These are phyloP conservation scores for Buteo buteo DNA, from an alignment of 2,113 vertebrate genomes.

Conservation along the genomic window DNA sequence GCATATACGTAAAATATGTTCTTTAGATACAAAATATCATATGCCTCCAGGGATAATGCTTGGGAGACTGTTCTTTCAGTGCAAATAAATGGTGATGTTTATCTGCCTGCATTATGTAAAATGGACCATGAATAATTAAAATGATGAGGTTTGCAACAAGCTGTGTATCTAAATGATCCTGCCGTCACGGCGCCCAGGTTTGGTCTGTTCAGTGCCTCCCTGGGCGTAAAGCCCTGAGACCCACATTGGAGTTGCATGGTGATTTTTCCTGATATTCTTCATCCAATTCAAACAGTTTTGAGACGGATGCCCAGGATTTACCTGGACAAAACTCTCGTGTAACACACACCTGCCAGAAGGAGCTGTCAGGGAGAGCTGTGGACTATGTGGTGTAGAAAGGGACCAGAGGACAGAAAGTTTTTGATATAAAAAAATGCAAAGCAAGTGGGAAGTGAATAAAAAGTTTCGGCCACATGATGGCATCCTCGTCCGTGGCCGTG, in stretches of 20 bases:
- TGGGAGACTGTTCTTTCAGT: not conserved
- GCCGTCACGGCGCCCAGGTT: not conserved
- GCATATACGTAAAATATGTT: not conserved
- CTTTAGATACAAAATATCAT: not conserved
- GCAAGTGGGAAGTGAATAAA: not conserved
- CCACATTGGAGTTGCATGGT: accelerated
- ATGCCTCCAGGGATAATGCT: not conserved
- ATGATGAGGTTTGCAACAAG: not conserved
- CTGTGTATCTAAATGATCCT: not conserved
- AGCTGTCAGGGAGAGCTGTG: not conserved
- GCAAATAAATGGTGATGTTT: not conserved
- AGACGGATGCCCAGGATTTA: not conserved
- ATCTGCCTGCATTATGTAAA: not conserved
- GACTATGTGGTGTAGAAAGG: not conserved
- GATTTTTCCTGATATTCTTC: not conserved
- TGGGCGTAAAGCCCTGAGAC: not conserved
- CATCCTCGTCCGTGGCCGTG: not conserved
- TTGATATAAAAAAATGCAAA: not conserved
- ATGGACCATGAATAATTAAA: not conserved
- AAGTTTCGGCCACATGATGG: conserved; percentile 45
- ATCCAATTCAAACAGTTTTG: not conserved
- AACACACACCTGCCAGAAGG: not conserved
- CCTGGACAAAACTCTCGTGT: accelerated
- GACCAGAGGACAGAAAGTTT: not conserved
- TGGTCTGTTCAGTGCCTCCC: not conserved